Percentiles rank a stretch among this genome's conserved stretches.
Evolutionary conservation across 2,113 vertebrate genomes (phyloP).

Genomic region (Cynopterus brachyotis): DNA sequence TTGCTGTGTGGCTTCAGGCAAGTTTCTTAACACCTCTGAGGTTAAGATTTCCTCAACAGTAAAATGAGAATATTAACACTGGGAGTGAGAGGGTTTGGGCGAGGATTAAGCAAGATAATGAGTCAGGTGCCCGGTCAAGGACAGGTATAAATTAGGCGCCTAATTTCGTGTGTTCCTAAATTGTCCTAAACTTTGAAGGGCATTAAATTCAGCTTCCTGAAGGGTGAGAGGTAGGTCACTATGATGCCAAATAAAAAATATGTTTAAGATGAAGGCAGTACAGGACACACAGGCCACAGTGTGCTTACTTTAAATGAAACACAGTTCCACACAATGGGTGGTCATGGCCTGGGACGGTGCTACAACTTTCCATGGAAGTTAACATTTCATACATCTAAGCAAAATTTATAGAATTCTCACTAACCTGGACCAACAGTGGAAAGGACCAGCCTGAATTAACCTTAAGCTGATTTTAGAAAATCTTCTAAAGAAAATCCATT

Average conservation of each 20-base stretch:
- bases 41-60: background rate
- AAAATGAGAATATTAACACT: background rate
- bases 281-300: background rate
- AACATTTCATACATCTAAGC: background rate
- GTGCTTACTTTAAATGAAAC: background rate
- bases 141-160: background rate
- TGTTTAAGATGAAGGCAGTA: background rate
- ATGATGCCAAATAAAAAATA: background rate
- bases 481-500: conserved; percentile 70
- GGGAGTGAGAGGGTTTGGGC: background rate
- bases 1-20: background rate
- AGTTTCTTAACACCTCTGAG: background rate
- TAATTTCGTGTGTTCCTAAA: background rate
- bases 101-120: background rate
- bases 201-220: background rate
- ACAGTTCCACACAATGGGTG: background rate
- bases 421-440: background rate
- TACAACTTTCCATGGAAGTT: background rate
- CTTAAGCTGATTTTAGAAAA: conserved; percentile 62
- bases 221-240: background rate
- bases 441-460: conserved; percentile 54
- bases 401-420: conserved; percentile 11
- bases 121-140: background rate
- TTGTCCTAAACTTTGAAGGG: background rate
- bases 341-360: background rate